Evolutionary conservation across 1,140 invertebrate species (phyloP), one percentile per base, ranked within the genome.

Genomic region (Aphaenogaster ashmeadi): DNA sequence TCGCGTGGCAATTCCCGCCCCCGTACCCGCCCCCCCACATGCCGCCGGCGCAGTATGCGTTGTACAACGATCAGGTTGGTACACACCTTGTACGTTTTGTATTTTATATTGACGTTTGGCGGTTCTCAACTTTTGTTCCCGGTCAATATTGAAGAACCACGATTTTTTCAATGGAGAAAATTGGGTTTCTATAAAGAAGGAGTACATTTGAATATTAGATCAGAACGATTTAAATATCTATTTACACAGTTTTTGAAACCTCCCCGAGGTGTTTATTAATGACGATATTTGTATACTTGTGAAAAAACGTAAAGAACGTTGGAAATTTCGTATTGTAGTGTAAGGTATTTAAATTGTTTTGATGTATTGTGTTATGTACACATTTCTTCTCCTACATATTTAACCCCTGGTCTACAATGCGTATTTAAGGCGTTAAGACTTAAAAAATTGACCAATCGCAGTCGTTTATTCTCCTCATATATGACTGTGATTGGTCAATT

Each of bases 41-140:
- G 94, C 96, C 97, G 94, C 96, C 97, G 93, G 96, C 97, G 89
- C 97, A 97, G 93, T 96, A 97, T 92, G 96, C 97, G 96, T 96
- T 98, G 96, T 97, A 97, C 96, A 97, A 97, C 93, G 97, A 97
- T 96, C 97, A 97, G 97, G 98, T 98, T 96, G 94, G 96, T 91
- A 21, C 2, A 56, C 41, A 62, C 21, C 15, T 56, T 56, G 66
- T 81, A 54, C 54, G n/a, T 75, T 47, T 84, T 47, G 27, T 75
- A 50, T 75, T 50, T 60, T 75, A 50, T 21, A 60, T 3, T 27
- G 3, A 15, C 56, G 15, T 1, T 44, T 18, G 13, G 8, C 1
- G 60, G 44, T 80, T 67, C 60, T 79, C 47, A 78, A 78, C 27
- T 9, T 13, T 41, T 41, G 36, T 18, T 60, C 33, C 54, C 18